Conservation (phyloP, 2,888 invertebrate genomes). For the Dione vanillae region DNA sequence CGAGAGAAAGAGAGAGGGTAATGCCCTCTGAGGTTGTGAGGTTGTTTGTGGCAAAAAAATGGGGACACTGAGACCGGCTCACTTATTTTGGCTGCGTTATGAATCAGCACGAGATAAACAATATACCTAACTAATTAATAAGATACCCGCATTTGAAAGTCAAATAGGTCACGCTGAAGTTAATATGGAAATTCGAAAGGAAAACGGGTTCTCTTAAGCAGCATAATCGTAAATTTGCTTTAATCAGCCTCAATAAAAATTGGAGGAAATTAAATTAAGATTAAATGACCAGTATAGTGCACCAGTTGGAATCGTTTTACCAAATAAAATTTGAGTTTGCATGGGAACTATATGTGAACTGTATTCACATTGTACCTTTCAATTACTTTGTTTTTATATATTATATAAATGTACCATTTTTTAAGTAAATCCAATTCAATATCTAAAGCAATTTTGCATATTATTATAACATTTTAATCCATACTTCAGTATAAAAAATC, state of each 20-base stretch:
- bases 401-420: no score
- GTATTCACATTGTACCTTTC: neutral
- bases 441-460: neutral
- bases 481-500: neutral
- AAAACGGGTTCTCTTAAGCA: slow-evolving; percentile 28
- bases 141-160: slow-evolving; percentile 49
- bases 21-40: slow-evolving; percentile 80
- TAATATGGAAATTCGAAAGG: slow-evolving; percentile 34
- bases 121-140: slow-evolving; percentile 64
- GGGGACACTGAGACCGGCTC: slow-evolving; percentile 78
- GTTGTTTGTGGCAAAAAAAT: slow-evolving; percentile 84
- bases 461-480: neutral
- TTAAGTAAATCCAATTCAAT: no score
- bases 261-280: slow-evolving; percentile 19
- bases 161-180: slow-evolving; percentile 46
- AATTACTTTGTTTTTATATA: neutral
- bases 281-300: slow-evolving; percentile 19
- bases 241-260: slow-evolving; percentile 26
- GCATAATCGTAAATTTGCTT: slow-evolving; percentile 26
- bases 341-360: neutral
- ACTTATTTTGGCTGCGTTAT: slow-evolving; percentile 78
- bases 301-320: slow-evolving; percentile 5
- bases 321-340: neutral
- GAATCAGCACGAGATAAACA: slow-evolving; percentile 81
- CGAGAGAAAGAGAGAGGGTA: slow-evolving; percentile 74